These are phyloP conservation scores for Clarias pachynema DNA, from an alignment of 2,797 vertebrate genomes.

Conservation along the genomic window DNA sequence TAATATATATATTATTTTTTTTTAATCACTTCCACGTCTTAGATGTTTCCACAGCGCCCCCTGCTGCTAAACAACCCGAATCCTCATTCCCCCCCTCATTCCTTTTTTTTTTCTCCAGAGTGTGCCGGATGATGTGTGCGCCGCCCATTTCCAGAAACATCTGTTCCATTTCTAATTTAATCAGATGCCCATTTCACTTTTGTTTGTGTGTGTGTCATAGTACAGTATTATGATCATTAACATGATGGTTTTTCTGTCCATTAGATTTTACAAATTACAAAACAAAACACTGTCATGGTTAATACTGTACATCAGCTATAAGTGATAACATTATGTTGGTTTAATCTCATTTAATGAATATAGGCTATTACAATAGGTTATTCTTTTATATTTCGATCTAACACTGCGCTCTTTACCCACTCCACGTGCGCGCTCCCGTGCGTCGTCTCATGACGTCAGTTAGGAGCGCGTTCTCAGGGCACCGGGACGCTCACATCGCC, in stretches of 20 bases:
- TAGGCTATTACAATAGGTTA: neutral
- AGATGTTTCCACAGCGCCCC: slow-evolving; percentile 7
- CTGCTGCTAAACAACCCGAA: neutral
- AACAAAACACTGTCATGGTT: neutral
- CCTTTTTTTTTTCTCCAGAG: neutral
- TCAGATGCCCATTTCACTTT: neutral
- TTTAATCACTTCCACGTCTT: neutral
- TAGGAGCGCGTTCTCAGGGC: neutral
- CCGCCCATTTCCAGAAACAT: slow-evolving; percentile 4
- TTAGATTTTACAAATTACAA: neutral
- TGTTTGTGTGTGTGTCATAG: neutral
- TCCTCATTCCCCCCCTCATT: too few relatives aligned
- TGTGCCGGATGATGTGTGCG: neutral
- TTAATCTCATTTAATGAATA: too few relatives aligned
- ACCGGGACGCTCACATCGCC: neutral
- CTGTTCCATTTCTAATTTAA: neutral
- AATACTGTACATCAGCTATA: neutral
- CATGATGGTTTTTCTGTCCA: neutral
- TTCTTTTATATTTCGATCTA: neutral
- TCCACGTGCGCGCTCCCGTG: slow-evolving; percentile 3
- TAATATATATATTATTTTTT: too few relatives aligned
- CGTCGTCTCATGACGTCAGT: slow-evolving; percentile 3
- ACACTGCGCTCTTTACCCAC: neutral
- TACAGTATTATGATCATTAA: neutral
- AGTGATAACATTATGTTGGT: neutral